Conservation (phyloP, 2,797 vertebrate species). For the Acanthurus lineatus region DNA sequence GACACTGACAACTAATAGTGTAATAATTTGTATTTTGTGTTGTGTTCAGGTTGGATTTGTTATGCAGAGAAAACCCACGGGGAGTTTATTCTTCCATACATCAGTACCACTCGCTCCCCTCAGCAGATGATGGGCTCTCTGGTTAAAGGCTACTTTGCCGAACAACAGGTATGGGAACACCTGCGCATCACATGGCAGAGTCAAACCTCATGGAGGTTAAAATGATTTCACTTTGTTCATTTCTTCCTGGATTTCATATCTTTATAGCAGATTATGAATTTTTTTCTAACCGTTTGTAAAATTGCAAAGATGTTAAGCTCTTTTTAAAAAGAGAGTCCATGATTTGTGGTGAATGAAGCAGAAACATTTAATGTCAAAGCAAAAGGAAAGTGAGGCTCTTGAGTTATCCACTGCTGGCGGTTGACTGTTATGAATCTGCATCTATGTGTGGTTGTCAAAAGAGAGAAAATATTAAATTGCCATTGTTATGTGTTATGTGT, state of each 20-base stretch:
- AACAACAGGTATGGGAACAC: constrained; percentile 85
- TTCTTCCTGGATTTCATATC: no score
- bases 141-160: constrained; percentile 92
- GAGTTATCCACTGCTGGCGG: no score
- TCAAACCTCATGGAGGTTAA: neutral
- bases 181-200: neutral
- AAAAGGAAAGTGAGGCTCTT: no score
- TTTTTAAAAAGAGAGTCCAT: no score
- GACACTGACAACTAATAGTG: no score
- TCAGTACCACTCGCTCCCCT: constrained; percentile 94
- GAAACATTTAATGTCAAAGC: no score
- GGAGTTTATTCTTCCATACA: constrained; percentile 91
- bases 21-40: constrained; percentile 6
- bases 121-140: constrained; percentile 98
- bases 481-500: neutral
- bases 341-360: no score
- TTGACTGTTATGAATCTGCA: neutral
- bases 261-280: no score
- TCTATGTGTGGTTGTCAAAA: neutral
- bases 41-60: constrained; percentile 94
- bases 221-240: no score
- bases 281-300: no score
- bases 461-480: neutral
- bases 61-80: constrained; percentile 98
- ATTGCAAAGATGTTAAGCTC: no score